Conservation (phyloP, 2,113 vertebrate species). For the Stercorarius parasiticus region DNA sequence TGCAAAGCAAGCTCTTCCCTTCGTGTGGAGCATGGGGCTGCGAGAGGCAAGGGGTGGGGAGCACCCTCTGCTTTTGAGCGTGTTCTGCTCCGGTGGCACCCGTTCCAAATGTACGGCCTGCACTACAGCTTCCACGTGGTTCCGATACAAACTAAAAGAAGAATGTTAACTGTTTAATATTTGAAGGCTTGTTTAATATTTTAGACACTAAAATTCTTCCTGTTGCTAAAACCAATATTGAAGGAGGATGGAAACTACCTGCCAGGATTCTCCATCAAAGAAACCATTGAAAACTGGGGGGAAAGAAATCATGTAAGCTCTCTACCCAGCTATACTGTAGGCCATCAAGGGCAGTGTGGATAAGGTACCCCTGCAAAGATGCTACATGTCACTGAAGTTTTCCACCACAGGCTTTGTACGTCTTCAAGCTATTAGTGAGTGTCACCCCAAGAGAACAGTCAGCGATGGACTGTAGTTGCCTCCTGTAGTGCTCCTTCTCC, state of each 20-base stretch:
- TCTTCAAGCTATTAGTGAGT: background rate
- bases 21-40: background rate
- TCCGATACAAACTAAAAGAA: background rate
- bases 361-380: background rate
- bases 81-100: background rate
- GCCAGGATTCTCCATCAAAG: background rate
- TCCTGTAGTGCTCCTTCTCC: background rate
- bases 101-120: background rate
- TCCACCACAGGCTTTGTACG: background rate
- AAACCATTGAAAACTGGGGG: background rate
- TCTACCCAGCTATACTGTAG: background rate
- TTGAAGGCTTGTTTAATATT: conserved; percentile 51
- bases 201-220: conserved; percentile 4
- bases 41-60: background rate
- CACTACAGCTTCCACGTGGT: background rate
- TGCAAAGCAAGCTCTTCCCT: background rate
- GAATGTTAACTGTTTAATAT: conserved; percentile 42
- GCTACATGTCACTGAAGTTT: background rate
- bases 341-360: background rate
- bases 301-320: background rate
- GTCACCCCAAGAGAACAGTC: background rate
- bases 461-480: background rate
- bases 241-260: background rate
- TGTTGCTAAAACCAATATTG: conserved; percentile 24
- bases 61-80: background rate